Evolutionary conservation across 1,140 invertebrate species (phyloP).

Genomic region (Drosophila elegans): DNA sequence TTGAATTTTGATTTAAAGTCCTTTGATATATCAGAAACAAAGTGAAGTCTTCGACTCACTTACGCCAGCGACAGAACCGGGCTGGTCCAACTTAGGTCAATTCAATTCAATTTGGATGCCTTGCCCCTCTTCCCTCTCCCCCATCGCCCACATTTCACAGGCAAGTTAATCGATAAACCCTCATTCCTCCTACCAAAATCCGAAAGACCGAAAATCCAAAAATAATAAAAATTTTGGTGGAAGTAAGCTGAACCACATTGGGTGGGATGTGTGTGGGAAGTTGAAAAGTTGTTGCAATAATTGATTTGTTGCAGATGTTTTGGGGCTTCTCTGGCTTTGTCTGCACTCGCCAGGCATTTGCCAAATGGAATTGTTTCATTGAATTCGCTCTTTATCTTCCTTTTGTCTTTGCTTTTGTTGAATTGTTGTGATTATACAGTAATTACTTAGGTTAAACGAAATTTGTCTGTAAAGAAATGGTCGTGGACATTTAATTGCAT

Average conservation of each 20-base stretch:
- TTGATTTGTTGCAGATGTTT: slow-evolving; percentile 78
- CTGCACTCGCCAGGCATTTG: slow-evolving; percentile 52
- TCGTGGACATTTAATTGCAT: not conserved
- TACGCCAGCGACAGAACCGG: slow-evolving; percentile 31
- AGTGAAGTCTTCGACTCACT: slow-evolving; percentile 47
- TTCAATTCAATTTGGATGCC: slow-evolving; percentile 19
- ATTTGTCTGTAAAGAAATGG: slow-evolving; percentile 3
- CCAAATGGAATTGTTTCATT: slow-evolving; percentile 39
- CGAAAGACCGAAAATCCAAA: slow-evolving; percentile 39
- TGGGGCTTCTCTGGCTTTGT: slow-evolving; percentile 45
- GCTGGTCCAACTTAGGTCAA: slow-evolving; percentile 19
- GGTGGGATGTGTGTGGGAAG: slow-evolving; percentile 19
- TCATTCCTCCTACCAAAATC: slow-evolving; percentile 14
- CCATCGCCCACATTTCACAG: slow-evolving; percentile 31
- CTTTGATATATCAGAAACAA: slow-evolving; percentile 68
- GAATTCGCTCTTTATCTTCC: slow-evolving; percentile 1
- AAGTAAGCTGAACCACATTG: slow-evolving; percentile 27
- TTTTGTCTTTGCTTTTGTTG: slow-evolving; percentile 13
- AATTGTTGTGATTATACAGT: slow-evolving; percentile 47
- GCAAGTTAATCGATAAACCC: slow-evolving; percentile 67
- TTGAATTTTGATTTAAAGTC: slow-evolving; percentile 81
- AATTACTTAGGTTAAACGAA: slow-evolving; percentile 72
- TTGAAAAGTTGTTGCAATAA: slow-evolving; percentile 71
- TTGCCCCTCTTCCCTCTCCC: not conserved
- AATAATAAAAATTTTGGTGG: slow-evolving; percentile 68